These are phyloP conservation scores for Cataglyphis rosenhaueri DNA, from an alignment of 2,888 invertebrate species.

Conservation along the genomic window DNA sequence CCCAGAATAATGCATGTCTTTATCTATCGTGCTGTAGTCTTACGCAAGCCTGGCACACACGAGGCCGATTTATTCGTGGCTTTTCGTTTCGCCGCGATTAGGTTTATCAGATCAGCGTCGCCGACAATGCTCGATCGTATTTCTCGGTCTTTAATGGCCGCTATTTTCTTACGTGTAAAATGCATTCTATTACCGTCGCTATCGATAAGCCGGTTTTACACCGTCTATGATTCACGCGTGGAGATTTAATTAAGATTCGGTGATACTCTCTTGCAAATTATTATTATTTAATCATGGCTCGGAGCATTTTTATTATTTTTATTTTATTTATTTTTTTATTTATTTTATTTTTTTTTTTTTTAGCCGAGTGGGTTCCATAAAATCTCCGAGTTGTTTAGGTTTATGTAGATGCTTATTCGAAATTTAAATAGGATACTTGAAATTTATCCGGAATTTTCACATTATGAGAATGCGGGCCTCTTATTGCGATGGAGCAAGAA, in stretches of 20 bases:
- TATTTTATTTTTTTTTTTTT: not conserved
- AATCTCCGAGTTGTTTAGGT: not conserved
- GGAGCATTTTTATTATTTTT: not conserved
- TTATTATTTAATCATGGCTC: not conserved
- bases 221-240: slow-evolving; percentile 18
- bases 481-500: slow-evolving; percentile 37
- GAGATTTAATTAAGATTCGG: slow-evolving; percentile 25
- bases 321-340: not conserved
- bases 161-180: slow-evolving; percentile 33
- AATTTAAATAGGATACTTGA: not conserved
- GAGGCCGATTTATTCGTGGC: slow-evolving; percentile 49
- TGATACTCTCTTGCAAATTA: not conserved
- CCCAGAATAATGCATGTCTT: slow-evolving; percentile 45
- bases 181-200: slow-evolving; percentile 27
- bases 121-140: slow-evolving; percentile 43
- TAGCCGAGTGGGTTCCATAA: not conserved
- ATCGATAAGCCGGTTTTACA: slow-evolving; percentile 17
- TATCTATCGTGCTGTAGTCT: slow-evolving; percentile 37
- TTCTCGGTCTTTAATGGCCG: slow-evolving; percentile 34
- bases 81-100: slow-evolving; percentile 45
- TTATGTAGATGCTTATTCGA: not conserved
- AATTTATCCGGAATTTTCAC: not conserved
- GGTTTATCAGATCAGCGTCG: slow-evolving; percentile 39
- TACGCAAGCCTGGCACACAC: slow-evolving; percentile 34
- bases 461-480: not conserved